Evolutionary conservation across 2,888 invertebrate species (phyloP).

Genomic region (Brachycybe producta): DNA sequence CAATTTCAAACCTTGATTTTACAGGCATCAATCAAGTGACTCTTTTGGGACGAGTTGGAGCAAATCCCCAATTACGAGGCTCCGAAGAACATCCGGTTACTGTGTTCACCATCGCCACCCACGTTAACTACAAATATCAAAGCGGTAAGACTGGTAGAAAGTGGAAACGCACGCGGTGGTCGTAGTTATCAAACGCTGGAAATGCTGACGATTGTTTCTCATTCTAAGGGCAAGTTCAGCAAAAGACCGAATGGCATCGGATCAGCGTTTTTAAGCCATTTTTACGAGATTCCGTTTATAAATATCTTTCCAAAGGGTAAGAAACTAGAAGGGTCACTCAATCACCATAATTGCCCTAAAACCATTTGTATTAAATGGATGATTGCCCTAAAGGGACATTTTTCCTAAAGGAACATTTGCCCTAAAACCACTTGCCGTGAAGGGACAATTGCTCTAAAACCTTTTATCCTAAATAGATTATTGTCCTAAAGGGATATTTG

Average conservation of each 20-base stretch:
- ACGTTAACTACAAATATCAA: slow-evolving; percentile 56
- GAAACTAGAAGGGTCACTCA: too few relatives aligned
- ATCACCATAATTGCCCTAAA: too few relatives aligned
- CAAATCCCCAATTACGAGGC: slow-evolving; percentile 76
- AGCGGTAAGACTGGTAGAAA: slow-evolving; percentile 23
- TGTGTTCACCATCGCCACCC: slow-evolving; percentile 79
- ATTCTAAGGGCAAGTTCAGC: slow-evolving; percentile 59
- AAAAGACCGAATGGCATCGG: slow-evolving; percentile 85
- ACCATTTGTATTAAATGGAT: too few relatives aligned
- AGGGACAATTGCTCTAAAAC: too few relatives aligned
- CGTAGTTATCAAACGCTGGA: not conserved
- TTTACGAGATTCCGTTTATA: slow-evolving; percentile 62
- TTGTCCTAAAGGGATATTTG: too few relatives aligned
- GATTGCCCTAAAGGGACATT: too few relatives aligned
- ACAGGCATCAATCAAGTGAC: slow-evolving; percentile 70
- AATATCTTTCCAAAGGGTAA: slow-evolving; percentile 63
- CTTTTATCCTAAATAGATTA: too few relatives aligned
- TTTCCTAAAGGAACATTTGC: not conserved
- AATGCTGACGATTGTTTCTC: not conserved
- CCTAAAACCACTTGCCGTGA: too few relatives aligned
- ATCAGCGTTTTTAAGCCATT: slow-evolving; percentile 73
- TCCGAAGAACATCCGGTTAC: slow-evolving; percentile 68
- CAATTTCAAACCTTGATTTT: too few relatives aligned
- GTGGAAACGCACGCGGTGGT: not conserved
- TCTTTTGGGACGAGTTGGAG: slow-evolving; percentile 72